Base-by-base conservation (phyloP, 2,797 vertebrate species). In the Karalla daura region DNA sequence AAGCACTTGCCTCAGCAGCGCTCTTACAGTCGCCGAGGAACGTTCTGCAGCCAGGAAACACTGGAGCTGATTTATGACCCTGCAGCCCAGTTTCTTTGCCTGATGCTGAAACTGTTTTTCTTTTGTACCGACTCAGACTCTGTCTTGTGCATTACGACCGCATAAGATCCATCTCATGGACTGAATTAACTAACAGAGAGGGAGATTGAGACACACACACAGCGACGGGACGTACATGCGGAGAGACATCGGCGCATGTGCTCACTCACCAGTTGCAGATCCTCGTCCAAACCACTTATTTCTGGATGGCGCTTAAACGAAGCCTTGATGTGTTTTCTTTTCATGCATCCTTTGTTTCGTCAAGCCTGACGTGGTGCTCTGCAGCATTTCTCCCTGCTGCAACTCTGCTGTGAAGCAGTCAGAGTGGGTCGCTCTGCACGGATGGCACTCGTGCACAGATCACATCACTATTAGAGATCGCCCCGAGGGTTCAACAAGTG, bases 1-100 rank as follows among this genome's bases (percentile, higher is more conserved):
- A 73, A 75, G 40, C 54, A 50, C 51, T 82, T 70, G 55, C 47
- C 54, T 63, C 47, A 44, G 41, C 70, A n/a, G 63, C 39, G 7
- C 55, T 60, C 69, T 39, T 24, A 30, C 50, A 54, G 50, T 77
- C 60, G 2, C 61, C 0, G 32, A 73, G 74, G 60, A 83, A 32
- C 30, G 1, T 63, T 65, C 56, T 41, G 75, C 27, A 27, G 76
- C 71, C 82, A 82, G 82, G 74, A 82, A 82, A 82, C 53, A 52
- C 30, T 33, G 17, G 36, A 65, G 55, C 50, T 58, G 66, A 84
- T 83, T 85, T 71, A 78, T 43, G 56, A 62, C 6, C 25, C 2
- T 30, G 55, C 15, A 47, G 66, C 53, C 76, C 46, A 2, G 61
- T 17, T 74, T 65, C 69, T 52, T n/a, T 56, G 51, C 58, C 53